Evolutionary conservation across 2,797 vertebrate species (phyloP), one percentile per base, ranked within the genome.

Genomic region (Scarus forsteni): DNA sequence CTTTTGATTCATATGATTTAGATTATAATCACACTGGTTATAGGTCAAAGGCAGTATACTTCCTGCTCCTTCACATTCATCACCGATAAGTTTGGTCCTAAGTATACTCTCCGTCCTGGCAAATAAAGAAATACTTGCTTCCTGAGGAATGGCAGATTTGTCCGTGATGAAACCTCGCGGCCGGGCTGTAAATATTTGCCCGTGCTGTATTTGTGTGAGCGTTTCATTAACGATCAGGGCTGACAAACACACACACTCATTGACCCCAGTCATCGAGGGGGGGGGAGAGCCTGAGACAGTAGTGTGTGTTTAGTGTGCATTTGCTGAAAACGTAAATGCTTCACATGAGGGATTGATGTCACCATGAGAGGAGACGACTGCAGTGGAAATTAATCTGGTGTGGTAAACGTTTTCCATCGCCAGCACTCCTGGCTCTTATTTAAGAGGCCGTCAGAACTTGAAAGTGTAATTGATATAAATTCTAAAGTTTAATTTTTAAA

Each of bases 1-100:
- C 91, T 83, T 71, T 92, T 82, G 90, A 92, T 94, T 94, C 93
- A 93, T 91, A 93, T 94, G 91, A 94, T 94, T 94, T 93, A 88
- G 93, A 94, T 95, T 94, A 94, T 92, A 91, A 91, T 85, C 84
- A 79, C 85, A 89, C 90, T 90, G 85, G 87, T 89, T 92, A 92
- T 92, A 85, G 87, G 88, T 94, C 92, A 91, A 90, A 91, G 73
- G 88, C 85, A 70, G 86, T 84, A 85, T 85, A 91, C 90, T 92
- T 90, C 86, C 85, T 91, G 83, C 80, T 75, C 76, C 83, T 84
- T 80, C 46, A 61, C 85, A 86, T 92, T 88, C 79, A 88, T 85
- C 85, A 85, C 7, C 7, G 80, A 76, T 81, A 75, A 90, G 88
- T 89, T 88, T 77, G 83, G 85, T 83, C 79, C 85, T 52, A 81